Percentiles rank a stretch among this genome's conserved stretches.
phyloP scores from a whole-genome alignment of 2,888 invertebrate genomes.

The Phyllotreta striolata region DNA sequence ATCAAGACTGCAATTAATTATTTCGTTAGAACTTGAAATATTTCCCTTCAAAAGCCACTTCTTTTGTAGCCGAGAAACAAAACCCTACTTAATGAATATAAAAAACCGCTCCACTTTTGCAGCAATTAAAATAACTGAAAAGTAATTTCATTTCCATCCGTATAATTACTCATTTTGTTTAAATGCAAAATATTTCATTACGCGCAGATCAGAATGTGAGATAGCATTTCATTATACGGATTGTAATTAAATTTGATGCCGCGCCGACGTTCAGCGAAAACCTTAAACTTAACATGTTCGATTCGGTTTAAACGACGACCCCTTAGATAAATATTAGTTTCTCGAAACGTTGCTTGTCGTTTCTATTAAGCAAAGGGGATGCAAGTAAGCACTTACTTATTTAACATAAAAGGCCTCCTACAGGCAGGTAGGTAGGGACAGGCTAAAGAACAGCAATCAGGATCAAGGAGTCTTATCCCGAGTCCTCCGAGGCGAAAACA shows the following conservation, averaged over 20 bases:
- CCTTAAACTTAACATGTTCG: slow-evolving; percentile 10
- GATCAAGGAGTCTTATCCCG: too few relatives aligned
- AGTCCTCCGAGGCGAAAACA: too few relatives aligned
- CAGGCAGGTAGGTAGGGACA: too few relatives aligned
- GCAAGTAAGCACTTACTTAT: too few relatives aligned
- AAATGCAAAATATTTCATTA: slow-evolving; percentile 38
- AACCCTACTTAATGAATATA: slow-evolving; percentile 26
- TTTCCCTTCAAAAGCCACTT: slow-evolving; percentile 5
- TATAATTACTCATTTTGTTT: slow-evolving; percentile 45
- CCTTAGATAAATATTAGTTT: slow-evolving; percentile 18
- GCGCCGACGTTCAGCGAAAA: slow-evolving; percentile 12
- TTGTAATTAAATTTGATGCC: slow-evolving; percentile 33
- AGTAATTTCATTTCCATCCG: slow-evolving; percentile 46
- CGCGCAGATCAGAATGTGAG: slow-evolving; percentile 36
- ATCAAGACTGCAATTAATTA: slow-evolving; percentile 4
- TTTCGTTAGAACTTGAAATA: not conserved
- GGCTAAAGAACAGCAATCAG: too few relatives aligned
- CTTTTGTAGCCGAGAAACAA: slow-evolving; percentile 4
- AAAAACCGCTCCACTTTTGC: slow-evolving; percentile 27
- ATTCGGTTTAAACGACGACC: not conserved
- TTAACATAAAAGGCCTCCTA: too few relatives aligned
- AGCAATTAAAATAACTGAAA: slow-evolving; percentile 46
- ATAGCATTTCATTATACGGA: slow-evolving; percentile 32
- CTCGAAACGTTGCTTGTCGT: slow-evolving; percentile 7
- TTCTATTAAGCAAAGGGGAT: not conserved